Evolutionary conservation across 2,113 vertebrate genomes (phyloP).

Genomic region (Lasiurus borealis): DNA sequence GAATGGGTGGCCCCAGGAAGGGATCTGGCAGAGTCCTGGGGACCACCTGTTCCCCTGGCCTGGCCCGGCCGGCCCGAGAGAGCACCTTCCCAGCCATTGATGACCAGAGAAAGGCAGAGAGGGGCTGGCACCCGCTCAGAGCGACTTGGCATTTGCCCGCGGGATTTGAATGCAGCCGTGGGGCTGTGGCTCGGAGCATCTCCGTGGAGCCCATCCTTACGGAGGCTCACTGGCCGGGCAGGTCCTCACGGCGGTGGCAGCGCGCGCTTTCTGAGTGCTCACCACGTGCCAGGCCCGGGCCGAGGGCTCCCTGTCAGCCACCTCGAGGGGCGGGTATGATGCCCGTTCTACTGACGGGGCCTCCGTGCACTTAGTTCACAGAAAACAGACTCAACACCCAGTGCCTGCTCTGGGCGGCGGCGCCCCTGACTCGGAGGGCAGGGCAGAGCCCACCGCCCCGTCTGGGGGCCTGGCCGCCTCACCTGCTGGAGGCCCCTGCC

Average conservation of each 20-base stretch:
- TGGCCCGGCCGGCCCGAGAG: not conserved
- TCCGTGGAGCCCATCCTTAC: accelerated
- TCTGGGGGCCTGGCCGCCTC: not conserved
- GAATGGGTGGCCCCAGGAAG: not conserved
- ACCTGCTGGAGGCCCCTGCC: not conserved
- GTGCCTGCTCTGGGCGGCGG: not conserved
- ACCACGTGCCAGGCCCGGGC: not conserved
- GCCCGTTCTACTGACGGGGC: not conserved
- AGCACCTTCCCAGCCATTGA: not conserved
- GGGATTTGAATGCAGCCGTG: not conserved
- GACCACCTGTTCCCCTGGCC: not conserved
- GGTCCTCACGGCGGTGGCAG: not conserved
- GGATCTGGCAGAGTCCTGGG: not conserved
- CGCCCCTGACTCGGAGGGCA: not conserved
- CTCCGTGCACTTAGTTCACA: not conserved
- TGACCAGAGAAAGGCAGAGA: not conserved
- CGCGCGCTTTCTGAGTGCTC: not conserved
- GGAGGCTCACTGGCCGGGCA: too few relatives aligned
- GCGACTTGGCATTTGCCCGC: not conserved
- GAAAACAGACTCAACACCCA: not conserved
- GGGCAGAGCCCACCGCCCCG: not conserved
- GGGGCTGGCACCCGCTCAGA: not conserved
- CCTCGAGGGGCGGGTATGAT: not conserved
- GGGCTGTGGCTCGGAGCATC: not conserved
- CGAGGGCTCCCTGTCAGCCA: not conserved